These are phyloP conservation scores for Natator depressus DNA, from an alignment of 2,113 vertebrate species.

Conservation along the genomic window DNA sequence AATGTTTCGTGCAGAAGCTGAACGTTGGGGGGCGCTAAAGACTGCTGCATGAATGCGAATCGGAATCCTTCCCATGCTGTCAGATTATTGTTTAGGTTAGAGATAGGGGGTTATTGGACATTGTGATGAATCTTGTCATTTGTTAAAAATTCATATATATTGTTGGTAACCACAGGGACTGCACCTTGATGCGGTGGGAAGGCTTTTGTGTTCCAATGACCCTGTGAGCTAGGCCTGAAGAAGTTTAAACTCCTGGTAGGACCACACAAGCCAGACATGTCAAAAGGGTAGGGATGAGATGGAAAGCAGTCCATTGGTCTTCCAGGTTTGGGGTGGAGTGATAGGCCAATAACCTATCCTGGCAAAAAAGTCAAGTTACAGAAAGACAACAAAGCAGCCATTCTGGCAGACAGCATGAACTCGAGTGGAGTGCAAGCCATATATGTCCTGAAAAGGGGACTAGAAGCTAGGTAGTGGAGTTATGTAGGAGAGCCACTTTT, in stretches of 20 bases:
- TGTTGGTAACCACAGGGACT: not conserved
- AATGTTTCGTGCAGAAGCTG: not conserved
- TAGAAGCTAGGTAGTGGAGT: not conserved
- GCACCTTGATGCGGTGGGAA: not conserved
- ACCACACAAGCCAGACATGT: not conserved
- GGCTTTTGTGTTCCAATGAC: not conserved
- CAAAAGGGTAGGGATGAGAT: not conserved
- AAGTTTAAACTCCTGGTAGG: not conserved
- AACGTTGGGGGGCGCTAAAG: slow-evolving; percentile 67
- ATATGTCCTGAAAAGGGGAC: not conserved
- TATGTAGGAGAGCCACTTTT: not conserved
- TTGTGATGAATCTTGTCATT: not conserved
- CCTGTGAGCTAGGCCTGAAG: not conserved
- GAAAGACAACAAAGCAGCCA: not conserved
- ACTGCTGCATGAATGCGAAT: not conserved
- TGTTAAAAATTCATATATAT: not conserved
- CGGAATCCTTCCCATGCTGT: not conserved
- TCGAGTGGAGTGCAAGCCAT: fast-evolving
- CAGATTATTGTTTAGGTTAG: not conserved
- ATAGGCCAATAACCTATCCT: not conserved
- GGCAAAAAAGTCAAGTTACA: not conserved
- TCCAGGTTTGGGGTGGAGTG: not conserved
- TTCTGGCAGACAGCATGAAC: not conserved
- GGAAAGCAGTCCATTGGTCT: not conserved
- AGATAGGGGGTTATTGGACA: not conserved